phyloP scores from a whole-genome alignment of 2,888 invertebrate species.

The Axea sp. region DNA sequence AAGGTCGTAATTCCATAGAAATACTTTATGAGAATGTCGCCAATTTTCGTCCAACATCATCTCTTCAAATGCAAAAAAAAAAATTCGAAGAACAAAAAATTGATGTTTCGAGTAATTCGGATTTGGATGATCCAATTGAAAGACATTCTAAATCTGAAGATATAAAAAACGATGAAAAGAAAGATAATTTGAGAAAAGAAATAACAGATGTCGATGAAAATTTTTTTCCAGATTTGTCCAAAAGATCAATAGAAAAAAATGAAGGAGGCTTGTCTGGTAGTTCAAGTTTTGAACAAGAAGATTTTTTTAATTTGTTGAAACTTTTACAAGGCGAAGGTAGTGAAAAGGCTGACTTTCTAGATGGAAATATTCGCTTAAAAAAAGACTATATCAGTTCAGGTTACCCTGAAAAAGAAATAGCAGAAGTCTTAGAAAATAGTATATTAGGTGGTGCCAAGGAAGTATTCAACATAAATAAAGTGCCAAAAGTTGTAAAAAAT shows the following conservation, averaged over 20 bases:
- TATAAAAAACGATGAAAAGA: conserved; percentile 67
- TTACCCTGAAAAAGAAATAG: conserved; percentile 77
- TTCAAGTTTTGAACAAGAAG: conserved; percentile 76
- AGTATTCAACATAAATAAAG: conserved; percentile 8
- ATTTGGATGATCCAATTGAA: conserved; percentile 76
- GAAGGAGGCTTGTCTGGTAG: conserved; percentile 75
- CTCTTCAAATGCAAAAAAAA: conserved; percentile 71
- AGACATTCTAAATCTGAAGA: conserved; percentile 74
- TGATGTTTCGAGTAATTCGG: conserved; percentile 75
- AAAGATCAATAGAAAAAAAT: conserved; percentile 69
- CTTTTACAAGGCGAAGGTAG: conserved; percentile 73
- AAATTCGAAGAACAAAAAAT: conserved; percentile 75
- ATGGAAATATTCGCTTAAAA: conserved; percentile 15
- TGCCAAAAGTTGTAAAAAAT: conserved; percentile 18
- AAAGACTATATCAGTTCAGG: conserved; percentile 65
- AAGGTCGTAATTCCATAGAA: conserved; percentile 65
- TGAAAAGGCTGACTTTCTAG: conserved; percentile 35
- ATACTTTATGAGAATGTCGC: conserved; percentile 69
- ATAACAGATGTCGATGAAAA: conserved; percentile 77
- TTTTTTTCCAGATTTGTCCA: conserved; percentile 74
- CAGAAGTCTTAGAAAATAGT: conserved; percentile 73
- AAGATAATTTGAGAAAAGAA: conserved; percentile 75
- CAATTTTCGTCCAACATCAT: conserved; percentile 66
- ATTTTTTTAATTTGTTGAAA: conserved; percentile 75
- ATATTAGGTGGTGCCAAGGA: conserved; percentile 25